These are phyloP conservation scores for Epinephelus malabaricus DNA, from an alignment of 2,797 vertebrate genomes.

Conservation along the genomic window DNA sequence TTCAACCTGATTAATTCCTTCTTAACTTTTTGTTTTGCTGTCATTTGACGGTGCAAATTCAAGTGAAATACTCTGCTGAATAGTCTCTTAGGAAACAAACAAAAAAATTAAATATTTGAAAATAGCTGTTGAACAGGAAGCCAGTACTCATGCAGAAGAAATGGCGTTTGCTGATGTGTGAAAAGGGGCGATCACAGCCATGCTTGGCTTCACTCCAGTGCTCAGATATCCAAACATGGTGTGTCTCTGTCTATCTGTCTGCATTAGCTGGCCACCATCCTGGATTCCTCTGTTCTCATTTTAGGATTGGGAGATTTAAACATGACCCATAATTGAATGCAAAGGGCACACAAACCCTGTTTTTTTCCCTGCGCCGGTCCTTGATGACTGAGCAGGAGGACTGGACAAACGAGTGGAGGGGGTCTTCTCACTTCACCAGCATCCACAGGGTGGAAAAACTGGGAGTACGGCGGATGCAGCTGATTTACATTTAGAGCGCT, in stretches of 20 bases:
- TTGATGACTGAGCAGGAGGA: constrained; percentile 59
- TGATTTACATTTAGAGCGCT: constrained; percentile 81
- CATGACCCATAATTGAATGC: constrained; percentile 73
- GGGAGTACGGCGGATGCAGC: constrained; percentile 54
- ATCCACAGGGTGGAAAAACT: constrained; percentile 56
- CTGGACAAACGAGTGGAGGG: constrained; percentile 39
- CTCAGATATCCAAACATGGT: constrained; percentile 61
- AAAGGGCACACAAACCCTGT: constrained; percentile 47
- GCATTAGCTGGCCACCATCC: constrained; percentile 50
- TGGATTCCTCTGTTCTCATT: constrained; percentile 65
- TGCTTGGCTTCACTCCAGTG: constrained; percentile 69
- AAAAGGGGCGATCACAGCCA: constrained; percentile 53
- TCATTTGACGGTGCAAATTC: background rate
- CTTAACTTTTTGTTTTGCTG: background rate
- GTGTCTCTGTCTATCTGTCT: constrained; percentile 53
- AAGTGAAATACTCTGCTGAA: background rate
- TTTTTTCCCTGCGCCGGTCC: constrained; percentile 45
- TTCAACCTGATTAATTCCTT: background rate
- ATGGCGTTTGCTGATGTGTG: constrained; percentile 55
- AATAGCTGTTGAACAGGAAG: constrained; percentile 38
- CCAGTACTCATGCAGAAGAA: constrained; percentile 45
- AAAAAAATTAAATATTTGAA: constrained; percentile 8
- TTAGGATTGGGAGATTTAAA: constrained; percentile 68
- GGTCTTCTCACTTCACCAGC: constrained; percentile 53
- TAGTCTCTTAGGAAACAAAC: background rate